Conservation (phyloP, 2,888 invertebrate species). For the Pedicia rivosa region DNA sequence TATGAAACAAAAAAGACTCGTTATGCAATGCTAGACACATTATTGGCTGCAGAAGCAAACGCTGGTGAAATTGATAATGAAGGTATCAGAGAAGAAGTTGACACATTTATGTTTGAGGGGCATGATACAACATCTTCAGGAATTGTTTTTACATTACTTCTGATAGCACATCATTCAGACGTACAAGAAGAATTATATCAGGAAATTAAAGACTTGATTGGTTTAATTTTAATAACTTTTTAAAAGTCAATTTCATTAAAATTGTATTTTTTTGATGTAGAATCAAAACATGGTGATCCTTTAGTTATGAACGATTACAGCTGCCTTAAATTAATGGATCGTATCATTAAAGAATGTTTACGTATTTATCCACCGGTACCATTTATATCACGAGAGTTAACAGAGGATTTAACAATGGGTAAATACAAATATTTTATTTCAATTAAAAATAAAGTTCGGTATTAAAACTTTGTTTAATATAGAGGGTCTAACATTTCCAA, state of each 20-base stretch:
- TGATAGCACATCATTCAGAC: constrained; percentile 34
- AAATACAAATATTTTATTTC: no score
- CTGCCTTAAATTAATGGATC: constrained; percentile 36
- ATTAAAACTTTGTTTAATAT: no score
- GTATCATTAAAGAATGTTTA: constrained; percentile 38
- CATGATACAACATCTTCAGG: constrained; percentile 45
- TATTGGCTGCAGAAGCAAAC: constrained; percentile 32
- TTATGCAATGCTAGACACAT: constrained; percentile 39
- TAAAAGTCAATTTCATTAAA: no score
- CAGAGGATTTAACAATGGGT: constrained; percentile 13
- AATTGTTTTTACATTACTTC: constrained; percentile 33
- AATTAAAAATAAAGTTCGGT: no score
- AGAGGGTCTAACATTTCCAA: constrained; percentile 30
- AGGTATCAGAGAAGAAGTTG: constrained; percentile 43
- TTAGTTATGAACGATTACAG: no score
- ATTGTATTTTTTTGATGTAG: no score
- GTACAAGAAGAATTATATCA: constrained; percentile 33
- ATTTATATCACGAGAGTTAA: constrained; percentile 28
- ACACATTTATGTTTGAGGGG: constrained; percentile 47
- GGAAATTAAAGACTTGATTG: constrained; percentile 29
- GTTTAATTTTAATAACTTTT: no score
- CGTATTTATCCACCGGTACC: constrained; percentile 38
- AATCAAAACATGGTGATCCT: no score
- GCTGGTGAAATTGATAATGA: constrained; percentile 32
- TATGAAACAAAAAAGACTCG: constrained; percentile 20